These are phyloP conservation scores for Hydrozoanthus gracilis DNA, from an alignment of 92 coral and sea anemone species.

Conservation along the genomic window DNA sequence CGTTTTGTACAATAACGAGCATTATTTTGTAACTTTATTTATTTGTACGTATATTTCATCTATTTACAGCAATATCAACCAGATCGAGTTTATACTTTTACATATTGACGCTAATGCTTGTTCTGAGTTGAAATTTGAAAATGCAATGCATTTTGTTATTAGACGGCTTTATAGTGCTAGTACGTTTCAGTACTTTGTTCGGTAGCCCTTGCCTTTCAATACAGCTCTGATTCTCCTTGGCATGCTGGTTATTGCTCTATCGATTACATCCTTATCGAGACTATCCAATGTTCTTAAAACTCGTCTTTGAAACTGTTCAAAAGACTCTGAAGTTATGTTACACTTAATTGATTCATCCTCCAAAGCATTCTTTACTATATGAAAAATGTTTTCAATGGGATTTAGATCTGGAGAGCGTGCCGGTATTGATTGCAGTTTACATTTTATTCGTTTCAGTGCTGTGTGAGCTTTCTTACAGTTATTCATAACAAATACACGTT, in stretches of 20 bases:
- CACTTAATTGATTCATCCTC: slow-evolving; percentile 41
- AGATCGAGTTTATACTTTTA: slow-evolving; percentile 18
- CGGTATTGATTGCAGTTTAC: slow-evolving; percentile 63
- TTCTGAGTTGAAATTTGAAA: slow-evolving; percentile 36
- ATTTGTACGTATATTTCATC: slow-evolving; percentile 25
- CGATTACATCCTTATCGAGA: slow-evolving; percentile 46
- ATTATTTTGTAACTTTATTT: slow-evolving; percentile 10
- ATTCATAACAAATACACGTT: slow-evolving; percentile 64
- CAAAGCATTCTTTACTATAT: slow-evolving; percentile 53
- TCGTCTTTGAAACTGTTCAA: slow-evolving; percentile 60
- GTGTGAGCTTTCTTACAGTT: slow-evolving; percentile 31
- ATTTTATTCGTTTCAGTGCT: slow-evolving; percentile 55
- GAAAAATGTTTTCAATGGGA: slow-evolving; percentile 65
- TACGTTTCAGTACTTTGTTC: slow-evolving; percentile 62
- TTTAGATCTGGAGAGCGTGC: slow-evolving; percentile 68
- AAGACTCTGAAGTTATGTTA: slow-evolving; percentile 56
- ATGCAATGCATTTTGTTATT: slow-evolving; percentile 18
- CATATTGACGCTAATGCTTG: slow-evolving; percentile 33
- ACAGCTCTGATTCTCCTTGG: slow-evolving; percentile 54
- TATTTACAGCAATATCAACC: slow-evolving; percentile 26
- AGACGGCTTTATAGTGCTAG: background rate
- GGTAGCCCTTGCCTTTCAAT: slow-evolving; percentile 52
- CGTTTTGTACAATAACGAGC: slow-evolving; percentile 24
- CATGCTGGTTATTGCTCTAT: slow-evolving; percentile 57
- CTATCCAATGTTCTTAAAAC: slow-evolving; percentile 55